Conservation (phyloP, 1,140 invertebrate species). For the Drosophila pallidifrons region DNA sequence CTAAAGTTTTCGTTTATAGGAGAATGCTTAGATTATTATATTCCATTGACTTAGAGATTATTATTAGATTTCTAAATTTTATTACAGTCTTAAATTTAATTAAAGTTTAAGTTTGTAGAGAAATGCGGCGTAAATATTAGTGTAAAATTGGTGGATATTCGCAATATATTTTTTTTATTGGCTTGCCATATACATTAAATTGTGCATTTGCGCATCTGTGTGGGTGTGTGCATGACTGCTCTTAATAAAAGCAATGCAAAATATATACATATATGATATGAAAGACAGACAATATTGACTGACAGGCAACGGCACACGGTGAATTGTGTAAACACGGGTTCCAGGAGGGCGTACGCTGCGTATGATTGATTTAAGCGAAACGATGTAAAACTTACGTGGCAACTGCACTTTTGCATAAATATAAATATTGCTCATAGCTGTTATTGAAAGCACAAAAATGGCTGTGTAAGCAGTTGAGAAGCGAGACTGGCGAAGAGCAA, state of each 20-base stretch:
- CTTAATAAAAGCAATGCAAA: constrained; percentile 42
- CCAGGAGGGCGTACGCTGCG: constrained; percentile 21
- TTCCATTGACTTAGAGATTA: too few species aligned
- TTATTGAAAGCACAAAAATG: constrained; percentile 22
- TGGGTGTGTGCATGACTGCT: constrained; percentile 12
- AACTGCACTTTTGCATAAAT: constrained; percentile 16
- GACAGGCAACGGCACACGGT: constrained; percentile 34
- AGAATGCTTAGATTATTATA: too few species aligned
- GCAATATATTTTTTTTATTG: constrained; percentile 22
- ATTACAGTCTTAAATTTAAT: too few species aligned
- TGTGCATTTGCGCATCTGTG: constrained; percentile 40
- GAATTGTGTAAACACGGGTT: constrained; percentile 50
- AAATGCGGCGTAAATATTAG: not conserved
- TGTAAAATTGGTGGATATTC: constrained; percentile 2
- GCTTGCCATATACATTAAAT: constrained; percentile 59
- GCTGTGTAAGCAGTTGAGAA: not conserved
- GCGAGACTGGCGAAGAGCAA: not conserved
- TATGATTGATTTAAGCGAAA: constrained; percentile 45
- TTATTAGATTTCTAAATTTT: too few species aligned
- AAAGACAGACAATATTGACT: constrained; percentile 60
- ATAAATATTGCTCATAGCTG: constrained; percentile 25
- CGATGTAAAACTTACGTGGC: not conserved
- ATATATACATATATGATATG: constrained; percentile 5
- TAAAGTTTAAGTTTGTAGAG: too few species aligned
- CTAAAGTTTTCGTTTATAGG: too few species aligned